Base-by-base conservation (phyloP, 1,140 invertebrate species). In the Choristoneura fumiferana region DNA sequence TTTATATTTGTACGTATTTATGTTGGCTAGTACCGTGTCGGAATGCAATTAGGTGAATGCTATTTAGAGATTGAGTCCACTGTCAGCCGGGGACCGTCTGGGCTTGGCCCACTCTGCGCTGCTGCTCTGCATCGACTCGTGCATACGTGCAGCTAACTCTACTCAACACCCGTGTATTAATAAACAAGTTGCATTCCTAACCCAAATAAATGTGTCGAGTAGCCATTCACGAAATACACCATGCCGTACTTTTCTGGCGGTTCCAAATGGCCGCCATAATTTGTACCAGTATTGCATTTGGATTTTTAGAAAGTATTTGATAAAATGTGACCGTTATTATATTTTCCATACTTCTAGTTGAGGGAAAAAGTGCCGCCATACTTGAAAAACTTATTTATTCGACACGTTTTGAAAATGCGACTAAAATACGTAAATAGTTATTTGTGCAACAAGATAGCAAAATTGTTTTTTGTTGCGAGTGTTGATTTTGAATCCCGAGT, bases 21-120 rank as follows among this genome's bases (percentile, higher is more conserved):
- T 84, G 79, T 87, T 83, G 74, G 76, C 76, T 88, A 84, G 85
- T 79, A 76, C 73, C 78, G 75, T 84, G 76, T 78, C 71, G 79
- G 84, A 84, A 87, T 88, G 85, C 81, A 74, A 78, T 67, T 88
- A 88, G 85, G 69, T 79, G 85, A 88, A 88, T 88, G 85, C 82
- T 78, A 75, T 74, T 79, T 86, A 85, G 81, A 79, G 76, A 82
- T 78, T 78, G 78, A 81, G 67, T 63, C 69, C 76, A 71, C 69
- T 70, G 73, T 78, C 71, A 63, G 68, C 76, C 75, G 81, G 79
- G 82, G 84, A 84, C 77, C 79, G 76, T 70, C 73, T 70, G 57
- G 60, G 55, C 71, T 57, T 56, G 43, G 43, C 60, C 40, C 60
- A 60, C 63, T 15, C 55, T 8, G 8, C 34, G 52, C 38, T 63